Base-by-base conservation (phyloP, 2,888 invertebrate species). In the Zhuqinia jingwanae region DNA sequence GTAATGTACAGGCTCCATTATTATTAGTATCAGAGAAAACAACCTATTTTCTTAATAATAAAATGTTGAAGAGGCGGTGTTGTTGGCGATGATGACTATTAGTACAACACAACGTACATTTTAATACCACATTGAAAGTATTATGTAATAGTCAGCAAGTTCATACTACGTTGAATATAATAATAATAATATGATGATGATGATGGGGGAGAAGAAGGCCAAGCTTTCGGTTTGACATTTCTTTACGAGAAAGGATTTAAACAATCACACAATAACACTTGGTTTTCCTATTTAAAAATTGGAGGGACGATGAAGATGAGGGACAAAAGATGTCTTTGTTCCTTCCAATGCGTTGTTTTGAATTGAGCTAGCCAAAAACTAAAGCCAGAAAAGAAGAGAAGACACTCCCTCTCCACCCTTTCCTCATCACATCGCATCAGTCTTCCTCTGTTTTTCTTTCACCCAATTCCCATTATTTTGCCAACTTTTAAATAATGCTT, bases 231-330 rank as follows among this genome's bases (percentile, higher is more conserved):
- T 73, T 85, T 85, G 85, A 85, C 85, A 85, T 80, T 85, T 85
- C 77, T 79, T 85, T 85, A 75, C 17, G 17, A 50, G 17, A 50
- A 25, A 27, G 75, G 58, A 58, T 85, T 85, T 85, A 80, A 85
- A 85, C 85, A 85, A 85, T 85, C 42, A 11, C 50, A 85, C 85
- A 86, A 86, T 86, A 81, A 81, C 86, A 79, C 53, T 81, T 79
- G 75, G 79, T 60, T 75, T 79, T 68, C 68, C 58, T 68, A 20
- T 75, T 73, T 78, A 36, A 80, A 81, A 81, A 85, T 58, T 68
- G 58, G 75, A 58, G 58, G 73, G 79, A 82, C 15, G 82, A 76
- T 81, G 86, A 86, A 81, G 81, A 75, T 42, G 56, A 76, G 15
- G 20, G 22, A 86, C 80, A 86, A 86, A 77, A 36, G 81, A 81